phyloP scores from a whole-genome alignment of 2,797 vertebrate genomes.

The Meda fulgida region DNA sequence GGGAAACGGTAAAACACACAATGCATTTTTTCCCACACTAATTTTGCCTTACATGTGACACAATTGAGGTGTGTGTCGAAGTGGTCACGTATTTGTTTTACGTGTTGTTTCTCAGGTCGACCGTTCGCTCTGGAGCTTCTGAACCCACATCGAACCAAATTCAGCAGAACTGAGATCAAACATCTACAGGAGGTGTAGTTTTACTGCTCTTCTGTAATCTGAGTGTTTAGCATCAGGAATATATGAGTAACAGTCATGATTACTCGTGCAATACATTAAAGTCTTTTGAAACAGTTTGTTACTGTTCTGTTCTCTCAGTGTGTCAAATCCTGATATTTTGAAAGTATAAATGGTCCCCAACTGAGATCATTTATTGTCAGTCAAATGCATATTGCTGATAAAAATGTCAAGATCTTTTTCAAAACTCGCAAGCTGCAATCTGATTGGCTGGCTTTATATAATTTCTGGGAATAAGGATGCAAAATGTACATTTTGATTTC shows the following conservation, averaged over 20 bases:
- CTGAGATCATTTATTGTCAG: neutral
- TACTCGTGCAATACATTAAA: neutral
- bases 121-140: constrained; percentile 95
- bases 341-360: neutral
- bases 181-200: constrained; percentile 89
- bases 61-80: neutral
- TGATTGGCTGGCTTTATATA: neutral
- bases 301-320: neutral
- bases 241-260: neutral
- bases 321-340: neutral
- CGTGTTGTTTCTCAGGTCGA: constrained; percentile 79
- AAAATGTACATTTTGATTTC: neutral
- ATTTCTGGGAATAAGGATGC: neutral
- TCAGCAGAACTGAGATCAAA: constrained; percentile 82
- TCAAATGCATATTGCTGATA: neutral
- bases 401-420: neutral
- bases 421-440: neutral
- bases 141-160: constrained; percentile 85
- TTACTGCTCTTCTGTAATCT: neutral
- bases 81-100: neutral
- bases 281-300: neutral
- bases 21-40: neutral
- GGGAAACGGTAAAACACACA: constrained; percentile 84
- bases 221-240: neutral
- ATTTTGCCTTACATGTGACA: neutral